Evolutionary conservation across 2,797 vertebrate genomes (phyloP).

Genomic region (Sebastiscus tertius): DNA sequence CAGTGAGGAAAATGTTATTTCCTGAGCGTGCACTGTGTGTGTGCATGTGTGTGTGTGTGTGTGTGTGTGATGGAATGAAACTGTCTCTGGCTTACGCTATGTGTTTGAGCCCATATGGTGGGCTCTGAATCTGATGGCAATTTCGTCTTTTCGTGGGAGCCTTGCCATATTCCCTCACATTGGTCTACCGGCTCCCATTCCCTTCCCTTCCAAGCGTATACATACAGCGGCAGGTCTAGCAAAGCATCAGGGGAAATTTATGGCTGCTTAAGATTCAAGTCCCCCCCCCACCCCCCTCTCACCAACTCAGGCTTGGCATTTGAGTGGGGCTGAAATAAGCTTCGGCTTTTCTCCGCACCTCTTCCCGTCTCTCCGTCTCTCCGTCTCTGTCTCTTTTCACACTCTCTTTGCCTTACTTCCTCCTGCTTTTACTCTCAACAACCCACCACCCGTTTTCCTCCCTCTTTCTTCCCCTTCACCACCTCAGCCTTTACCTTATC

Average conservation of each 20-base stretch:
- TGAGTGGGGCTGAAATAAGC: slow-evolving; percentile 40
- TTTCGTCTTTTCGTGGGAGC: slow-evolving; percentile 7
- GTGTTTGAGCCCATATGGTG: slow-evolving; percentile 43
- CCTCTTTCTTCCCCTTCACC: not conserved
- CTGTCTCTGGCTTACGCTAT: slow-evolving; percentile 10
- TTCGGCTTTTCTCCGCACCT: not conserved
- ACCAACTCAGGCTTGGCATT: slow-evolving; percentile 48
- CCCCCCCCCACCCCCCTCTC: not conserved
- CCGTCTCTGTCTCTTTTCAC: not conserved
- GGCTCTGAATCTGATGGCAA: slow-evolving; percentile 34
- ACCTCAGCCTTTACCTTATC: not conserved
- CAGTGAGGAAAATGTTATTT: slow-evolving; percentile 24
- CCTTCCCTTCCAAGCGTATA: slow-evolving; percentile 22
- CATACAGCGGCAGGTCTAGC: slow-evolving; percentile 18
- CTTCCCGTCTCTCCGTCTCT: not conserved
- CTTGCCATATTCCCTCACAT: slow-evolving; percentile 12
- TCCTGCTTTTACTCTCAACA: not conserved
- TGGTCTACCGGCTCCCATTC: slow-evolving; percentile 16
- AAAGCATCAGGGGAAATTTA: slow-evolving; percentile 53
- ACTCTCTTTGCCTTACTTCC: not conserved
- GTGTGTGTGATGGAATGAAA: slow-evolving; percentile 18
- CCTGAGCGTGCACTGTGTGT: not conserved
- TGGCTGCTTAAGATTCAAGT: slow-evolving; percentile 49
- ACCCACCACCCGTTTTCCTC: not conserved
- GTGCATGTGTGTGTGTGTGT: not conserved